Base-by-base conservation (phyloP, 2,888 invertebrate genomes). In the Drosophila colorata region DNA sequence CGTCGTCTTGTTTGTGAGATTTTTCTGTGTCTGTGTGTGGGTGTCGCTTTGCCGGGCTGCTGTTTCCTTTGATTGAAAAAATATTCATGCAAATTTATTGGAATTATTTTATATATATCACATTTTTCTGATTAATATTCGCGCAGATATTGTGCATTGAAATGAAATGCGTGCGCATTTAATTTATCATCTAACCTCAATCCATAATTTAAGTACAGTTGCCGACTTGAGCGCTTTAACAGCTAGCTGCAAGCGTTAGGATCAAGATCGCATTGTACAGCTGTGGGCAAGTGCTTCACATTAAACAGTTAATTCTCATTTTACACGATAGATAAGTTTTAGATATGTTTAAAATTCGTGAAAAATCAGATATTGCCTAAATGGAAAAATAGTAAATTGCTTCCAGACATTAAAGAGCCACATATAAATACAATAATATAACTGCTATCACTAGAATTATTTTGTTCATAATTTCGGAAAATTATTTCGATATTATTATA, bases 71-170 rank as follows among this genome's bases (percentile, higher is more conserved):
- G 87, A 84, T 84, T 84, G 81, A 81, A 74, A 75, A 78, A 83
- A 57, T 68, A 53, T 59, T 85, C 85, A 87, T 87, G 87, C 83
- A 85, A 87, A 85, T 85, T 85, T 85, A 80, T 82, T 72, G 69
- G 64, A 69, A 74, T 72, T 66, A 75, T 77, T 71, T 78, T 68
- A 75, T 81, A 86, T 13, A 75, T 80, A 86, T 80, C 72, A 81
- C 77, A 81, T 80, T 73, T 77, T 74, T 80, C 61, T 56, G 69
- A 80, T 86, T 81, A 82, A 81, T 70, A 85, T 82, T 65, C 78
- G 64, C 69, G n/a, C 38, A 23, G 65, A 67, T 69, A 33, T 33
- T 33, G 60, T 74, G 65, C 52, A 69, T 69, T 55, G 33, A 33
- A 33, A 33, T 58, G 64, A 68, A 77, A 72, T 83, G 76, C 73